These are phyloP conservation scores for Nezara viridula DNA, from an alignment of 2,888 invertebrate genomes.

Conservation along the genomic window DNA sequence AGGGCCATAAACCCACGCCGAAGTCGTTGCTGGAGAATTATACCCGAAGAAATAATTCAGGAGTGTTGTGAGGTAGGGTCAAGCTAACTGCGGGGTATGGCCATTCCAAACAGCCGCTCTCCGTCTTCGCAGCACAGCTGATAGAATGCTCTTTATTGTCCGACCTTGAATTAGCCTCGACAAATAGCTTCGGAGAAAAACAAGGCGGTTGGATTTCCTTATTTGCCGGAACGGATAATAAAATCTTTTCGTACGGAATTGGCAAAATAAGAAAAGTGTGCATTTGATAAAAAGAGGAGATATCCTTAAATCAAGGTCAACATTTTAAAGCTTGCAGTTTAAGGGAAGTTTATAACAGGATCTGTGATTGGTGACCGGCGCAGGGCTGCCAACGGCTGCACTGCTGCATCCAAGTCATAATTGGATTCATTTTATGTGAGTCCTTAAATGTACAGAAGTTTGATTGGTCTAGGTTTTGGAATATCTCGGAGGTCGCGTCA, in stretches of 20 bases:
- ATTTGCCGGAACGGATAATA: constrained; percentile 1
- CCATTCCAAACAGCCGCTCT: neutral
- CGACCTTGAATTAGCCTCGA: constrained; percentile 9
- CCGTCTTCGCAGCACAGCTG: neutral
- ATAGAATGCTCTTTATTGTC: neutral
- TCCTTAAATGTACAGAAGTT: neutral
- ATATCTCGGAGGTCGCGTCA: neutral
- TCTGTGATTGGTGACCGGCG: neutral
- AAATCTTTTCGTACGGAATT: neutral
- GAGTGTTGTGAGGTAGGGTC: neutral
- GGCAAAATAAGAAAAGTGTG: constrained; percentile 24
- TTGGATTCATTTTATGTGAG: neutral
- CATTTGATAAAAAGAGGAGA: constrained; percentile 17
- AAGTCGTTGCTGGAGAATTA: constrained; percentile 16
- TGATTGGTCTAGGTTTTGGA: neutral
- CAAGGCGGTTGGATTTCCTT: constrained; percentile 32
- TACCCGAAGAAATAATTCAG: constrained; percentile 36
- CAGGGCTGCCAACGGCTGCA: neutral
- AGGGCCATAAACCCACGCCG: constrained; percentile 2
- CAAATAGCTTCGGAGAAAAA: constrained; percentile 17
- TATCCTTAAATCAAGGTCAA: neutral
- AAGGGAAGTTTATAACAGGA: neutral
- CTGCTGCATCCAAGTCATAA: neutral
- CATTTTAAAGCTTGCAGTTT: neutral
- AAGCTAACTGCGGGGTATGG: neutral